phyloP scores from a whole-genome alignment of 2,113 vertebrate genomes.

The Pituophis catenifer region DNA sequence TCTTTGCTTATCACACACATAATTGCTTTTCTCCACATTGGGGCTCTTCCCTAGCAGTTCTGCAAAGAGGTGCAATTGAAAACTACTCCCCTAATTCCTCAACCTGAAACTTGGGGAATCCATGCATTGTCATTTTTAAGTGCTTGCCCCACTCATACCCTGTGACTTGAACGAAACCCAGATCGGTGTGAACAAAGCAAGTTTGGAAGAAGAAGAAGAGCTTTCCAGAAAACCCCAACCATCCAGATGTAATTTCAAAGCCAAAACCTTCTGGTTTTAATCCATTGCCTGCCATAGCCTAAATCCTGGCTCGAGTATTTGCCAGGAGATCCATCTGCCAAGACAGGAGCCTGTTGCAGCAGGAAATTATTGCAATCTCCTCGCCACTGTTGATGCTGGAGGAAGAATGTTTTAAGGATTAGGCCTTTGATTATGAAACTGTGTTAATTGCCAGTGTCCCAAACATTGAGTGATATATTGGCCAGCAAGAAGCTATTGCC shows the following conservation, averaged over 20 bases:
- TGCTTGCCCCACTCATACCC: not conserved
- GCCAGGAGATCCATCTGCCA: not conserved
- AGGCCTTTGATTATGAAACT: constrained; percentile 7
- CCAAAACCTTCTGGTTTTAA: constrained; percentile 7
- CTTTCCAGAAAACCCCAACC: not conserved
- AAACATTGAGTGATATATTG: not conserved
- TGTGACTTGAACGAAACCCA: not conserved
- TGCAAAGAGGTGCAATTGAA: not conserved
- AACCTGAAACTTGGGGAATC: not conserved
- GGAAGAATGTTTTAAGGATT: constrained; percentile 5
- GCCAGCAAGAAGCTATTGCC: not conserved
- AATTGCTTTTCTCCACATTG: not conserved
- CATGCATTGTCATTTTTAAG: not conserved
- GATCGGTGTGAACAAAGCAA: not conserved
- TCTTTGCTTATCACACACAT: not conserved
- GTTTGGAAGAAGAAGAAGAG: not conserved
- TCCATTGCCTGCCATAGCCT: not conserved
- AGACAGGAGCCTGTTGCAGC: constrained; percentile 5
- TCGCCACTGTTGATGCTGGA: not conserved
- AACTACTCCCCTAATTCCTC: not conserved
- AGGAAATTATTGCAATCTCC: constrained; percentile 25
- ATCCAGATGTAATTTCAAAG: constrained; percentile 14
- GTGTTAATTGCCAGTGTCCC: not conserved
- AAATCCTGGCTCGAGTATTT: not conserved
- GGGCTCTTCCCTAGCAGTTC: not conserved